A percentile compares a stretch with the other conserved stretches of the same genome.
Conservation (phyloP, 2,797 vertebrate species). For the Acanthurus tractus region DNA sequence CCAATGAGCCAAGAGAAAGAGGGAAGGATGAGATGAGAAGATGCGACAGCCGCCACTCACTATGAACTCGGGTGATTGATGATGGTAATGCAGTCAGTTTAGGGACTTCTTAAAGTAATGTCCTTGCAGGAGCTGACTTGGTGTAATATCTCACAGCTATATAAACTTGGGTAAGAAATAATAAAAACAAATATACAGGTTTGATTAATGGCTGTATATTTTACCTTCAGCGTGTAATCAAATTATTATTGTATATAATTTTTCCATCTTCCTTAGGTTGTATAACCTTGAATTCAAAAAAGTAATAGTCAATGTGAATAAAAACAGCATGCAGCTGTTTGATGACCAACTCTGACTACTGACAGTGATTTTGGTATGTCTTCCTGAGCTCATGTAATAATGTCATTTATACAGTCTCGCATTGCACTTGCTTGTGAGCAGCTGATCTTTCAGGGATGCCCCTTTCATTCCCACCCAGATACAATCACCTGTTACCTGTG, state of each 20-base stretch:
- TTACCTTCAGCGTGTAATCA: background rate
- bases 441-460: too few species aligned
- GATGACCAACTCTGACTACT: too few species aligned
- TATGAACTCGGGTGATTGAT: conserved; percentile 70
- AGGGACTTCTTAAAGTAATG: conserved; percentile 43
- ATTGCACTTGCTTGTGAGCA: too few species aligned
- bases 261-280: background rate
- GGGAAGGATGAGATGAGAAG: conserved; percentile 57
- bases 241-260: background rate
- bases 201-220: background rate
- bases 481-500: too few species aligned
- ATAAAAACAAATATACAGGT: background rate
- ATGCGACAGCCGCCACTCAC: conserved; percentile 65
- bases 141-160: conserved; percentile 50
- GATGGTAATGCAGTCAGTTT: conserved; percentile 57
- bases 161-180: conserved; percentile 8
- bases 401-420: too few species aligned
- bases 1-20: conserved; percentile 36
- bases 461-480: too few species aligned
- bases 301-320: too few species aligned
- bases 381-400: too few species aligned
- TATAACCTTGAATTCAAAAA: too few species aligned
- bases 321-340: too few species aligned
- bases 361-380: too few species aligned
- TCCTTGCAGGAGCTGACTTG: conserved; percentile 41